Evolutionary conservation across 2,113 vertebrate genomes (phyloP), one percentile per base, ranked within the genome.

Genomic region (Siphamia tubifer): DNA sequence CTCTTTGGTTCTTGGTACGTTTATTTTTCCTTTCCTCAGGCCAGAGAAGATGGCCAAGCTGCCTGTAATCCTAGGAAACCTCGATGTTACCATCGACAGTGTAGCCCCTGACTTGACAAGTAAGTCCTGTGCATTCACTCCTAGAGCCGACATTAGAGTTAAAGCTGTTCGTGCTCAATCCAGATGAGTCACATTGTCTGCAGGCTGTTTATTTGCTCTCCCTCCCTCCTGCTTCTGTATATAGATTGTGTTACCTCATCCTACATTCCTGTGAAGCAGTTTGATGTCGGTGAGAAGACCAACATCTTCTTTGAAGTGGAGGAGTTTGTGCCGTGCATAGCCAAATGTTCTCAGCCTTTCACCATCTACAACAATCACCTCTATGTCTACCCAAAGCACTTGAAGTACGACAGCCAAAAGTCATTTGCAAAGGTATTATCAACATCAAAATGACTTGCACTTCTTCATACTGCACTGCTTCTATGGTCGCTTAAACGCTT

Each of bases 31-130:
- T 43, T 74, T 68, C 65, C 43, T 10, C 77, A 99, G 96, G 89
- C 96, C 94, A 63, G 98, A 99, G 89, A 99, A 98, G 91, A 97
- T 99, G 96, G 94, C 96, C 70, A 99, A 99, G 81, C 94, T 99
- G 77, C 96, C 97, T 51, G 96, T 99, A 84, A 96, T 99, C 92
- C 90, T 99, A 74, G 98, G 98, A 92, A 98, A 99, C 84, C 90
- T 99, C 56, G 98, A 99, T 81, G 95, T 99, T 77, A 98, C 93
- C 60, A 96, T 99, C 51, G 96, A 99, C 87, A 96, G 93, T 3
- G 93, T 98, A 56, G 94, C 96, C 67, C 94, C 95, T 27, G 96
- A 99, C 89, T 93, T 96, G 86, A 91, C 94, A 57, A 97, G 98
- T 99, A 92, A 96, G 97, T 88, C 40, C 82, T 75, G 42, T 30